Conservation (phyloP, 2,113 vertebrate species). For the Hiodon tergisus region DNA sequence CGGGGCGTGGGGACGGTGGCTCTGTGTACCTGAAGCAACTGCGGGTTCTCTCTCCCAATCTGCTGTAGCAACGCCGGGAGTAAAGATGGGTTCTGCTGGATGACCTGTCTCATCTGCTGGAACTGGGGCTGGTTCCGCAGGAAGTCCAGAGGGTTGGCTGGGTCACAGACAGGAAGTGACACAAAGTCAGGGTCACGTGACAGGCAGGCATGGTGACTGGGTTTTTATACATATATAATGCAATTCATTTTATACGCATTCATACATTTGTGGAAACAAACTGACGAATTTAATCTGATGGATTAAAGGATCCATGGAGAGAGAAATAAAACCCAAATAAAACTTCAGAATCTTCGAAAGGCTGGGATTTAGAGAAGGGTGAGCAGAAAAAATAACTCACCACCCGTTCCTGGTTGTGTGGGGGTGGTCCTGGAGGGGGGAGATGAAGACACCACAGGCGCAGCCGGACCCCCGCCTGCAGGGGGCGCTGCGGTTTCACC, state of each 20-base stretch:
- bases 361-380: neutral
- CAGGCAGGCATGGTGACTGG: too few relatives aligned
- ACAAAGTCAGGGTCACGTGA: neutral
- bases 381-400: neutral
- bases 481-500: conserved; percentile 59
- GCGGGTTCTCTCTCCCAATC: conserved; percentile 90
- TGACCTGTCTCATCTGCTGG: conserved; percentile 92
- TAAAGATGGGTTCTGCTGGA: conserved; percentile 92
- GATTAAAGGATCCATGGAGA: too few relatives aligned
- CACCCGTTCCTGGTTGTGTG: conserved; percentile 58
- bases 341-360: too few relatives aligned
- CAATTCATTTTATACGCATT: too few relatives aligned
- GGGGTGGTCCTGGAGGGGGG: conserved; percentile 52
- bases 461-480: conserved; percentile 39
- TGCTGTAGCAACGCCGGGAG: conserved; percentile 89
- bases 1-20: neutral
- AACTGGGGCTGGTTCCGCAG: conserved; percentile 91
- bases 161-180: conserved; percentile 10
- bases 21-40: conserved; percentile 77
- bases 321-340: too few relatives aligned
- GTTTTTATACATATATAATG: too few relatives aligned
- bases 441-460: conserved; percentile 28
- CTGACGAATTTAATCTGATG: too few relatives aligned
- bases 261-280: too few relatives aligned
- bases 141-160: conserved; percentile 88